Evolutionary conservation across 2,797 vertebrate genomes (phyloP).

Genomic region (Muscicapa comitata): DNA sequence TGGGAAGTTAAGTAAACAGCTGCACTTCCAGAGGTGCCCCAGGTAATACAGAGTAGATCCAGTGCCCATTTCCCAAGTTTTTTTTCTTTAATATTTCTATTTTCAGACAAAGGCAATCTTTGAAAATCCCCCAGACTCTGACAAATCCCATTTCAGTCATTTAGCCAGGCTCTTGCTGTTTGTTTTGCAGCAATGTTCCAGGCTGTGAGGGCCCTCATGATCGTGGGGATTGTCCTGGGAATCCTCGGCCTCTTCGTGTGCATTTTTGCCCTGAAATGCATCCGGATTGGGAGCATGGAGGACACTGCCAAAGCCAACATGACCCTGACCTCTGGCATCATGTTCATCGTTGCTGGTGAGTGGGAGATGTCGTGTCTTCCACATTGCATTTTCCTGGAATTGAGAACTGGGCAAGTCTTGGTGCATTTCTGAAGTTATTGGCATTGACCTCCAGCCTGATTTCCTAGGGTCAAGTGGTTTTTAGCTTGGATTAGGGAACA

Average conservation of each 20-base stretch:
- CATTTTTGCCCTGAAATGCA: conserved; percentile 87
- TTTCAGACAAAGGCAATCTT: not conserved
- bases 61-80: not conserved
- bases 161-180: not conserved
- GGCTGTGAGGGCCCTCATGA: conserved; percentile 88
- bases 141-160: not conserved
- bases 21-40: not conserved
- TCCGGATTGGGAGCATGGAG: conserved; percentile 88
- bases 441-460: not conserved
- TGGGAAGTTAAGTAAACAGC: not conserved
- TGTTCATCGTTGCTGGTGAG: conserved; percentile 86
- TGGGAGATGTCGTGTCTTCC: accelerated
- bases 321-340: conserved; percentile 85
- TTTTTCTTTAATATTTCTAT: not conserved
- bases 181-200: conserved; percentile 83
- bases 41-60: accelerated
- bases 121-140: not conserved
- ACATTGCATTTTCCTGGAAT: accelerated
- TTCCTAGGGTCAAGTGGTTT: not conserved
- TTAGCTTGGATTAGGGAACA: not conserved
- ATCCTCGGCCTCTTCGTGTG: conserved; percentile 81
- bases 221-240: conserved; percentile 84
- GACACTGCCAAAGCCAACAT: conserved; percentile 87
- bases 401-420: not conserved
- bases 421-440: not conserved